Evolutionary conservation across 2,888 invertebrate genomes (phyloP).

Genomic region (Andrena minutula): DNA sequence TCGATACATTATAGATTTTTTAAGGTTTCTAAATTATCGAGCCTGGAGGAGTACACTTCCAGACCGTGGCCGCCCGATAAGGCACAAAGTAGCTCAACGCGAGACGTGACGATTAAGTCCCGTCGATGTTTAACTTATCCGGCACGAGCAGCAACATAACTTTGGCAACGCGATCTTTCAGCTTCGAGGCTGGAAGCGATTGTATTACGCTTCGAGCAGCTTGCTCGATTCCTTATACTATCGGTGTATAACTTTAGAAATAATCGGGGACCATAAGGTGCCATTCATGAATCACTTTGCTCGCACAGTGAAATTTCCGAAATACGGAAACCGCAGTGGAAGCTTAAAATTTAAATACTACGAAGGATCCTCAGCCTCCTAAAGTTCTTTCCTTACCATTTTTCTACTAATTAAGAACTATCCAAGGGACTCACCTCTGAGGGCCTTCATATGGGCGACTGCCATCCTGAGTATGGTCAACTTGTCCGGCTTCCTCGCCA

Average conservation of each 20-base stretch:
- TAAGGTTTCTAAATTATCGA: not conserved
- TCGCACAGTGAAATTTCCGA: not conserved
- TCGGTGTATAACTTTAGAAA: slow-evolving; percentile 43
- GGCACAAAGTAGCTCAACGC: slow-evolving; percentile 70
- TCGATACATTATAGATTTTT: not conserved
- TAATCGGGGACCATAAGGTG: not conserved
- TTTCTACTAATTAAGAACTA: not conserved
- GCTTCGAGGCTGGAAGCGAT: slow-evolving; percentile 70
- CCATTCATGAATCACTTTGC: not conserved
- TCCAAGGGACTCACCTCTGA: slow-evolving; percentile 91
- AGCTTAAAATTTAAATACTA: too few relatives aligned
- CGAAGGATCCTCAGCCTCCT: too few relatives aligned
- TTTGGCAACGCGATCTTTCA: slow-evolving; percentile 71
- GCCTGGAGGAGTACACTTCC: slow-evolving; percentile 3
- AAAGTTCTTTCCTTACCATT: not conserved
- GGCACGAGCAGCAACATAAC: slow-evolving; percentile 79
- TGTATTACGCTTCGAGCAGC: slow-evolving; percentile 69
- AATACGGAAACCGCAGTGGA: too few relatives aligned
- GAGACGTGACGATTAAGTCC: slow-evolving; percentile 78
- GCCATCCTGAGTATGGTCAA: slow-evolving; percentile 99
- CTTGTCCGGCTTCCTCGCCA: slow-evolving; percentile 99
- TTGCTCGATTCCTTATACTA: slow-evolving; percentile 40
- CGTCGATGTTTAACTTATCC: slow-evolving; percentile 76
- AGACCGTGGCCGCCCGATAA: slow-evolving; percentile 60
- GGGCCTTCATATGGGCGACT: slow-evolving; percentile 99